phyloP scores from a whole-genome alignment of 2,113 vertebrate genomes.

The Arenaria interpres region DNA sequence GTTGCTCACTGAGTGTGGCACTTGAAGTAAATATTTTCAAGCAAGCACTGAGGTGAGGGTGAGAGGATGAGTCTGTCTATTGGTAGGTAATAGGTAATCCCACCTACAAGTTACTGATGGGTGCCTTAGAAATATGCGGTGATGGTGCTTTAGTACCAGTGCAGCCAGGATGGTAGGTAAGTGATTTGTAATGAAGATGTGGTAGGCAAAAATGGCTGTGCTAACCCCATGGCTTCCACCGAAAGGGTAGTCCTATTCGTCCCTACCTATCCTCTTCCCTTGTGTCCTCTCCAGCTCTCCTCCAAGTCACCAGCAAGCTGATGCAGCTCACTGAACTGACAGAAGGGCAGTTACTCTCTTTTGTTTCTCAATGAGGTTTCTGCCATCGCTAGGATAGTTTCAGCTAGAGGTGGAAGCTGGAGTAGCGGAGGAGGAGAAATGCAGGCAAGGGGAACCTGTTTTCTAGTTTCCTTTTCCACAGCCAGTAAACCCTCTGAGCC shows the following conservation, averaged over 20 bases:
- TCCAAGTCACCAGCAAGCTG: background rate
- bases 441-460: background rate
- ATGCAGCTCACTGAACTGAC: background rate
- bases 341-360: background rate
- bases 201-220: background rate
- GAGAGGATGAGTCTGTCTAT: background rate
- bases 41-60: background rate
- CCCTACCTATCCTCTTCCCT: background rate
- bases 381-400: background rate
- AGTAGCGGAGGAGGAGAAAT: background rate
- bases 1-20: background rate
- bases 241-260: fast-evolving
- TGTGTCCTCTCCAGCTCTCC: background rate
- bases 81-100: background rate
- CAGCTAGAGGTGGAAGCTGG: background rate
- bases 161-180: background rate
- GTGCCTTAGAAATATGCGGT: background rate
- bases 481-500: background rate
- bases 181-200: background rate
- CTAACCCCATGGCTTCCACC: background rate
- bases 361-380: background rate
- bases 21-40: background rate
- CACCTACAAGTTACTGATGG: background rate
- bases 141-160: background rate
- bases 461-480: background rate